A percentile compares a stretch with the other conserved stretches of the same genome.
Conservation (phyloP, 2,113 vertebrate species). For the Nerophis lumbriciformis region DNA sequence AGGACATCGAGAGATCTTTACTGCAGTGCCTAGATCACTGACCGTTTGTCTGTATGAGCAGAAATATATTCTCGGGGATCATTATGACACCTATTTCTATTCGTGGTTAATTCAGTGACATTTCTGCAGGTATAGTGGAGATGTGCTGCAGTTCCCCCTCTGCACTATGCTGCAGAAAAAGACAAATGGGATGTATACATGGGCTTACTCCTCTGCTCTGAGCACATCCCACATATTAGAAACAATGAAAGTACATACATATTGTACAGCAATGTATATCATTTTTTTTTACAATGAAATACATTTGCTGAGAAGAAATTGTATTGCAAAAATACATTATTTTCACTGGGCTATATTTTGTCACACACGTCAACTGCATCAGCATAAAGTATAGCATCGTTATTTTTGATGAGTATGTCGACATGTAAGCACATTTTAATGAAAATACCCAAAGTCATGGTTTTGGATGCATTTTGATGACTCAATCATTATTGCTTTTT, state of each 20-base stretch:
- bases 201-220: background rate
- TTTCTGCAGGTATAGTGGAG: conserved; percentile 17
- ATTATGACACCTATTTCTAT: conserved; percentile 15
- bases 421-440: too few species aligned
- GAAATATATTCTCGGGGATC: conserved; percentile 43
- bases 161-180: conserved; percentile 3
- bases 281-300: too few species aligned
- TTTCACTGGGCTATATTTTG: too few species aligned
- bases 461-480: too few species aligned
- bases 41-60: conserved; percentile 55
- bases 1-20: conserved; percentile 23
- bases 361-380: too few species aligned
- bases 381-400: too few species aligned
- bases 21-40: conserved; percentile 57
- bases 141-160: conserved; percentile 24
- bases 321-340: too few species aligned
- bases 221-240: conserved; percentile 14
- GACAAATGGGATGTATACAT: conserved; percentile 42
- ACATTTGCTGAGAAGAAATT: too few species aligned
- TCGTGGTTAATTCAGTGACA: conserved; percentile 25
- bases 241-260: conserved; percentile 7
- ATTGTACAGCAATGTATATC: conserved; percentile 4
- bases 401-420: too few species aligned
- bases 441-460: too few species aligned
- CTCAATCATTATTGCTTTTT: too few species aligned